These are phyloP conservation scores for Galeopterus variegatus DNA, from an alignment of 2,113 vertebrate species.

Conservation along the genomic window DNA sequence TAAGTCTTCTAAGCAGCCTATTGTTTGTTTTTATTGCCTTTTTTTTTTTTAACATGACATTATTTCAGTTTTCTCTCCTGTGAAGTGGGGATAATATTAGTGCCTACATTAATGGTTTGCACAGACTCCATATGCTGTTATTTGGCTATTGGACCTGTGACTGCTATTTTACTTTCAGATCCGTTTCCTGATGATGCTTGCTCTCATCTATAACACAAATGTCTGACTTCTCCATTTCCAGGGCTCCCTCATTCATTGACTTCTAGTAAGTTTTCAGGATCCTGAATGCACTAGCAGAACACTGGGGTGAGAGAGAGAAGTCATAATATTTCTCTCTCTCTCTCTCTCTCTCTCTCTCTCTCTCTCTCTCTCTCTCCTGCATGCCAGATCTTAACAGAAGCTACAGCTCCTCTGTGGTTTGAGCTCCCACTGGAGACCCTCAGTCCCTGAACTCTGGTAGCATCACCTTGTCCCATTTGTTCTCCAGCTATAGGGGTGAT, in stretches of 20 bases:
- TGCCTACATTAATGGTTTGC: neutral
- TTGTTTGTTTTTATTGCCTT: neutral
- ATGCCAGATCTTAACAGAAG: neutral
- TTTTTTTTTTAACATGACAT: neutral
- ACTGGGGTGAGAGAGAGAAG: neutral
- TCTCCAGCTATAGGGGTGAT: too few species aligned
- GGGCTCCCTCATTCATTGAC: neutral
- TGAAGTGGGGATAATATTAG: neutral
- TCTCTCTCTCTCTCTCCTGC: neutral
- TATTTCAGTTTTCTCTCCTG: neutral
- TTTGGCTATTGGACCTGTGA: neutral
- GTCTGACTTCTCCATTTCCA: neutral
- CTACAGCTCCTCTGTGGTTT: neutral
- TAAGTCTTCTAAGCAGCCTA: neutral
- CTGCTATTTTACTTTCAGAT: neutral
- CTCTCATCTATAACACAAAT: neutral
- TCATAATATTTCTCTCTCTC: neutral
- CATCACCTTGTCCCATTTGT: neutral
- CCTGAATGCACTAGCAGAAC: neutral
- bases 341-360: neutral
- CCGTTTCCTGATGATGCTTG: neutral
- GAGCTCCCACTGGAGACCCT: neutral
- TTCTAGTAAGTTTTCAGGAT: neutral
- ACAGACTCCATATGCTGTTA: neutral
- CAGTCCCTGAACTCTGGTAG: neutral